Evolutionary conservation across 92 coral and sea anemone species (phyloP).

Genomic region (Metridium senile): DNA sequence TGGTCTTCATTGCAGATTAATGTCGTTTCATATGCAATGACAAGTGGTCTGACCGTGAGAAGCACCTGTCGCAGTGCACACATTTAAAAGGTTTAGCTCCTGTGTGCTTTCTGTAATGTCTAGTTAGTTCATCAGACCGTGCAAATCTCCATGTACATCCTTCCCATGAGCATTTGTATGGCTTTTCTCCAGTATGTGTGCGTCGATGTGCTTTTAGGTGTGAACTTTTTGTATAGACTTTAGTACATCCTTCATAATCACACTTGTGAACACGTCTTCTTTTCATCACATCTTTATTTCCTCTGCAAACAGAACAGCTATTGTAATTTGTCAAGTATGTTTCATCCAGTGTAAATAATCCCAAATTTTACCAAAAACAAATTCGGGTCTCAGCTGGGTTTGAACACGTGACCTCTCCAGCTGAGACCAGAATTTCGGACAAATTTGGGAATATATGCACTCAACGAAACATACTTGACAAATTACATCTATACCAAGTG

Average conservation of each 20-base stretch:
- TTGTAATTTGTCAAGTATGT: neutral
- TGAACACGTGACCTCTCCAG: no score
- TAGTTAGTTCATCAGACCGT: slow-evolving; percentile 99
- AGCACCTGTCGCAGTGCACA: slow-evolving; percentile 95
- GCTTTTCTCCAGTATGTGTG: slow-evolving; percentile 99
- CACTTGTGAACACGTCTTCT: slow-evolving; percentile 94
- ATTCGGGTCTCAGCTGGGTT: no score
- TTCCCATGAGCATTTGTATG: slow-evolving; percentile 99
- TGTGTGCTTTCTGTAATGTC: slow-evolving; percentile 99
- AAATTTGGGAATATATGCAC: no score
- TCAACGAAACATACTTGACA: no score
- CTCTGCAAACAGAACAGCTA: slow-evolving; percentile 20
- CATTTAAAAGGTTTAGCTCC: slow-evolving; percentile 99
- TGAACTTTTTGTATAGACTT: slow-evolving; percentile 98
- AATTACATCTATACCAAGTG: no score
- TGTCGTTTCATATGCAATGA: slow-evolving; percentile 99
- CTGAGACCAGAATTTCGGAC: no score
- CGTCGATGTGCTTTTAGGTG: slow-evolving; percentile 98
- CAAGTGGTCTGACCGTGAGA: slow-evolving; percentile 98
- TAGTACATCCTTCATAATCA: slow-evolving; percentile 98
- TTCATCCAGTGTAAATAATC: no score
- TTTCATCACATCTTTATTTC: slow-evolving; percentile 76
- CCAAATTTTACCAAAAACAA: no score
- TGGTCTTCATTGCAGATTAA: slow-evolving; percentile 14
- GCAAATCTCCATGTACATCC: slow-evolving; percentile 99